Conservation (phyloP, 2,797 vertebrate species). For the Streptopelia turtur region DNA sequence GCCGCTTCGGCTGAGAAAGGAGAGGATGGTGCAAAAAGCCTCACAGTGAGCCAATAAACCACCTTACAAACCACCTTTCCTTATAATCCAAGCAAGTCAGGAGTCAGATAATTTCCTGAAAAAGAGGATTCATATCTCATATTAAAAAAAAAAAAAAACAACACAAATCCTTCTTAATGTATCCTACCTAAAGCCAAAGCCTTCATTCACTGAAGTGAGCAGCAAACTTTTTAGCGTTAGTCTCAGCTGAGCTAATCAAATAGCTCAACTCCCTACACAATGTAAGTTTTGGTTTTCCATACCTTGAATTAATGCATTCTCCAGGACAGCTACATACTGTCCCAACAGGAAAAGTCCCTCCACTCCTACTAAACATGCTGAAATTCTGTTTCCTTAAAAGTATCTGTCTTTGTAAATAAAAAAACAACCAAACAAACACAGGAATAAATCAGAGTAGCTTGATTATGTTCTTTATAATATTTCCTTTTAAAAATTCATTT, state of each 20-base stretch:
- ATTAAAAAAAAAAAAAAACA: background rate
- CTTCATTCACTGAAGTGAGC: background rate
- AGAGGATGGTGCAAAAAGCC: background rate
- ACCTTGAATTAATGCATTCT: background rate
- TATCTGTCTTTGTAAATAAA: background rate
- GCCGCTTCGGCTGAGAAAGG: background rate
- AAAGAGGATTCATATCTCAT: conserved; percentile 1
- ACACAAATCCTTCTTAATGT: background rate
- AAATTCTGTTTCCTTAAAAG: background rate
- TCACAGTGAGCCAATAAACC: background rate
- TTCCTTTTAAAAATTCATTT: background rate
- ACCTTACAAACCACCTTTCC: background rate
- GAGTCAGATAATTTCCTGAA: conserved; percentile 9
- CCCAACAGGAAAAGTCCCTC: background rate
- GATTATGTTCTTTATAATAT: background rate
- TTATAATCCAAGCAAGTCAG: background rate
- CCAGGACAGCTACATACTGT: background rate
- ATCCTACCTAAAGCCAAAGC: conserved; percentile 1
- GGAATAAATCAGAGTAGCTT: background rate
- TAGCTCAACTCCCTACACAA: background rate
- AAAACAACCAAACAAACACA: background rate
- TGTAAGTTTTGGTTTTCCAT: background rate
- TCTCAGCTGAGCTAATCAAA: background rate
- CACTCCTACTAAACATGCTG: background rate
- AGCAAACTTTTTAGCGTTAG: background rate